phyloP scores from a whole-genome alignment of 2,797 vertebrate genomes.

The Pogoniulus pusillus region DNA sequence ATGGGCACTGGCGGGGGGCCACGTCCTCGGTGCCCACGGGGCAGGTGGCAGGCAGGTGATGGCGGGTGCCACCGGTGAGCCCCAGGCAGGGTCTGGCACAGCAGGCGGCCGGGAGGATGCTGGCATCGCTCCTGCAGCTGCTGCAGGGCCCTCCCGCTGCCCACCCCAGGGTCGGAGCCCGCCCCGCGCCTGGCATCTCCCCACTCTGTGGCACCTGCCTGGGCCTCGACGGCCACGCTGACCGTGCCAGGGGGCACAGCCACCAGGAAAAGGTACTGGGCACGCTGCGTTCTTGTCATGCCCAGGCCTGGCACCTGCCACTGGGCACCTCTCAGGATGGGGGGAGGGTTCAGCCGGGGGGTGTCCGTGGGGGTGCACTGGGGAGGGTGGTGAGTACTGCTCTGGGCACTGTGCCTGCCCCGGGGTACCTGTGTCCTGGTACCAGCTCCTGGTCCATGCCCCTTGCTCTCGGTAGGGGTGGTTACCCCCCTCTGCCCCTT shows the following conservation, averaged over 20 bases:
- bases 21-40: background rate
- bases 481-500: background rate
- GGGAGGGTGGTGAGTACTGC: background rate
- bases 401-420: background rate
- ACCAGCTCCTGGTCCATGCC: background rate
- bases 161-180: background rate
- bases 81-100: background rate
- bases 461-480: too few relatives aligned
- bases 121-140: constrained; percentile 46
- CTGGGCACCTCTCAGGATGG: too few relatives aligned
- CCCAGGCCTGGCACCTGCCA: background rate
- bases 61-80: background rate
- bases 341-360: too few relatives aligned
- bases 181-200: background rate
- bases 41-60: background rate
- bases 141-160: background rate
- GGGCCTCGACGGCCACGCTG: background rate
- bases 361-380: background rate
- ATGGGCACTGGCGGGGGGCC: background rate
- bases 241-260: background rate
- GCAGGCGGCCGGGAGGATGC: constrained; percentile 12
- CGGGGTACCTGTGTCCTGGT: too few relatives aligned
- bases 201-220: constrained; percentile 28
- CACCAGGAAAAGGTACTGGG: constrained; percentile 7
- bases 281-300: too few relatives aligned